A percentile compares a stretch with the other conserved stretches of the same genome.
phyloP scores from a whole-genome alignment of 2,797 vertebrate species.

The Poliocrania exsul region DNA sequence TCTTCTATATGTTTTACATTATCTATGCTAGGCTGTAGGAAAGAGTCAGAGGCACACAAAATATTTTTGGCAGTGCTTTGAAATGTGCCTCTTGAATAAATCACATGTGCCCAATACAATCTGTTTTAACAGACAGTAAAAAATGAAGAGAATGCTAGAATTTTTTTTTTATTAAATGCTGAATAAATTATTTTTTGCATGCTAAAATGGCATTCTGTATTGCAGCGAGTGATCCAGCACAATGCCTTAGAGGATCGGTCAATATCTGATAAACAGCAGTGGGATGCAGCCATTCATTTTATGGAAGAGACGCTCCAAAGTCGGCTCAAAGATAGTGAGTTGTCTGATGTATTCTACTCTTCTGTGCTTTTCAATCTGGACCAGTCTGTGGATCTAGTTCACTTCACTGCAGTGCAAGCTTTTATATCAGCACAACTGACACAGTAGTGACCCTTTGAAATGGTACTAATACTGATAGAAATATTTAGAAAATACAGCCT shows the following conservation, averaged over 20 bases:
- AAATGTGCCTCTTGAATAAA: background rate
- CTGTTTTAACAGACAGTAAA: background rate
- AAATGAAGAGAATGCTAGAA: background rate
- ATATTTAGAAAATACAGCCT: background rate
- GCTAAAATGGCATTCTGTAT: background rate
- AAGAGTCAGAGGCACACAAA: background rate
- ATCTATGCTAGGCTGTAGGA: background rate
- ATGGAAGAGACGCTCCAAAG: conserved; percentile 97
- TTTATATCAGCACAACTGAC: background rate
- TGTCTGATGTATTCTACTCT: background rate
- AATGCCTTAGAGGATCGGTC: conserved; percentile 96
- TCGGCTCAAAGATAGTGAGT: conserved; percentile 95
- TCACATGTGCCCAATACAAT: background rate
- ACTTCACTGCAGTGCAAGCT: background rate
- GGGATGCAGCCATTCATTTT: conserved; percentile 97
- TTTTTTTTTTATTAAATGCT: background rate
- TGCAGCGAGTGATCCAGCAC: conserved; percentile 96
- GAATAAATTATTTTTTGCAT: background rate
- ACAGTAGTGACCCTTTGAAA: background rate
- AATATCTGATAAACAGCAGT: conserved; percentile 97
- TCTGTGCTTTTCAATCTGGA: background rate
- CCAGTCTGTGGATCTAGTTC: background rate
- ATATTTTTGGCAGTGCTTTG: background rate
- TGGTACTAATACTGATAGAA: background rate
- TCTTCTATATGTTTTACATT: background rate